Evolutionary conservation across 2,113 vertebrate genomes (phyloP), one percentile per base, ranked within the genome.

Genomic region (Machaerirhynchus nigripectus): DNA sequence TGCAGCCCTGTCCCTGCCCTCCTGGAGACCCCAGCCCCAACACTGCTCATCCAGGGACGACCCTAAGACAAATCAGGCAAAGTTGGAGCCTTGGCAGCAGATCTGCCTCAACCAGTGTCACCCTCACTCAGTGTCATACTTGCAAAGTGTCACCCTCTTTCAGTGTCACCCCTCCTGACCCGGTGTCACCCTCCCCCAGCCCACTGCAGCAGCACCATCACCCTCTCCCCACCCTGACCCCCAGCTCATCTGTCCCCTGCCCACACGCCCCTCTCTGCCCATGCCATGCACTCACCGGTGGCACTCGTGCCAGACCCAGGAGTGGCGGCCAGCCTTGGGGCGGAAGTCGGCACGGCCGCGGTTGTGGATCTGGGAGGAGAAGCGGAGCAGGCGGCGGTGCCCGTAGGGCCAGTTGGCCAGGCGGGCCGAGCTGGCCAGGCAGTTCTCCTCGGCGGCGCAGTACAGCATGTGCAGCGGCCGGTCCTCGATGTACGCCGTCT

Each of bases 351-450:
- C 99, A 0, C 99, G 98, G 14, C 99, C 99, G 27, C 98, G 97
- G 98, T 99, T 99, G 97, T 99, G 99, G 96, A 99, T 99, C 98
- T 99, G 99, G 10, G 99, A 99, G 95, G 99, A 99, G 98, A 99
- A 99, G 85, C 99, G 98, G 15, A 99, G 99, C 84, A 99, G 98
- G 42, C 99, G 99, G 3, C 99, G 98, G 95, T 99, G 99, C 13
- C 99, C 99, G 0, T 99, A 99, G 10, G 99, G 99, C 99, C 99
- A 99, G 98, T 99, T 99, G 97, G 99, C 99, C 8, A 97, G 97
- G 55, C 98, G 98, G 10, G 99, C 99, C 0, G 98, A 98, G 91
- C 98, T 98, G 35, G 99, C 98, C 40, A 99, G 98, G 96, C 99
- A 99, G 98, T 99, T 98, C 94, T 99, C 99, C 64, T 99, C 99